phyloP scores from a whole-genome alignment of 2,797 vertebrate genomes.

The Vespertilio murinus region DNA sequence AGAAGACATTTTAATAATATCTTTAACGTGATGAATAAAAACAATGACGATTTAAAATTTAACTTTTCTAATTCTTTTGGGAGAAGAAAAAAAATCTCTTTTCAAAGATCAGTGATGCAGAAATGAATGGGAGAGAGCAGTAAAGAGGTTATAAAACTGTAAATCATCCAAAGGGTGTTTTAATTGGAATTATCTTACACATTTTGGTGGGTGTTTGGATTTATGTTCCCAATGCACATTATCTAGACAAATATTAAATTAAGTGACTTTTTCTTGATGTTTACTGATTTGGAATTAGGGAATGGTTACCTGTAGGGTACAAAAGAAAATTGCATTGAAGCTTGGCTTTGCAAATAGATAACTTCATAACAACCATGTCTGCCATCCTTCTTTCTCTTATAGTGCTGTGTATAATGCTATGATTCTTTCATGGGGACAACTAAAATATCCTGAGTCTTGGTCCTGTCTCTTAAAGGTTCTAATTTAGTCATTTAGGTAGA shows the following conservation, averaged over 20 bases:
- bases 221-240: background rate
- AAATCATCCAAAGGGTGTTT: background rate
- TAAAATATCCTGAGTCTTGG: background rate
- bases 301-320: background rate
- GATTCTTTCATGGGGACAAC: background rate
- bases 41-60: slow-evolving; percentile 13
- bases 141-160: background rate
- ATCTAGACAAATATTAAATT: background rate
- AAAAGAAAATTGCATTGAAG: background rate
- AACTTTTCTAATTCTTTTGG: background rate
- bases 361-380: background rate
- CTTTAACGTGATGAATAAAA: background rate
- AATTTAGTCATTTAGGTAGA: background rate
- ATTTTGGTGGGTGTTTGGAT: background rate
- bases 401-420: background rate
- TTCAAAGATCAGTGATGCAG: background rate
- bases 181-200: background rate
- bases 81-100: background rate
- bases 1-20: slow-evolving; percentile 2
- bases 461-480: background rate
- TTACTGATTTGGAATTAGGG: background rate
- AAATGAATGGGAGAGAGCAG: background rate
- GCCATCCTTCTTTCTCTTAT: background rate
- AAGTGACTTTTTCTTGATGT: background rate
- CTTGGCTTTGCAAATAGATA: background rate